phyloP scores from a whole-genome alignment of 2,888 invertebrate species.

The Polydrusus pterygomalis region DNA sequence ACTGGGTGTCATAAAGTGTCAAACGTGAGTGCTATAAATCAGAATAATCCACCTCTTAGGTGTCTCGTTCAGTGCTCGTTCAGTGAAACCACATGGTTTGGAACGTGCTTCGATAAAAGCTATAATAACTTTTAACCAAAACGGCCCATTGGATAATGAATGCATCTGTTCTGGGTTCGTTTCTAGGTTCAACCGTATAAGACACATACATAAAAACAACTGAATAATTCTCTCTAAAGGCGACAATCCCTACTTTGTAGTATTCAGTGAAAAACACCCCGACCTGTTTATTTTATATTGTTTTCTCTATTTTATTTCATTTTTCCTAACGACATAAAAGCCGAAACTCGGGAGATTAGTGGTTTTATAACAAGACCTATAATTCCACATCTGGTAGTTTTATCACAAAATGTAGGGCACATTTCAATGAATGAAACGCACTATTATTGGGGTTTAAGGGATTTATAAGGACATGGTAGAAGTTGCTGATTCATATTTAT shows the following conservation, averaged over 20 bases:
- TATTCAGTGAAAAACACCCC: background rate
- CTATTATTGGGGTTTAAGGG: background rate
- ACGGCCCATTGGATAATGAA: background rate
- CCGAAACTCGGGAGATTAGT: background rate
- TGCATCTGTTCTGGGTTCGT: background rate
- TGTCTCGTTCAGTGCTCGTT: too few relatives aligned
- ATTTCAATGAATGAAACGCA: background rate
- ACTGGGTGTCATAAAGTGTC: background rate
- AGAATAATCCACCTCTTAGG: background rate
- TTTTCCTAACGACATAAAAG: background rate
- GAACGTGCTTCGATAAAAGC: background rate
- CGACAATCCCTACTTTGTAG: too few relatives aligned
- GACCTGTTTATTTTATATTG: background rate
- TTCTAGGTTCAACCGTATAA: too few relatives aligned
- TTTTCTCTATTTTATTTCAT: background rate
- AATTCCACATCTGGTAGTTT: constrained; percentile 10
- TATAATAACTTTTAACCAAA: background rate
- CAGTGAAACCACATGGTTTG: background rate
- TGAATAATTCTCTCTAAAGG: too few relatives aligned
- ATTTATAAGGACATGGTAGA: background rate
- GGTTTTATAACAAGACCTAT: constrained; percentile 12
- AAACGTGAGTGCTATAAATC: background rate
- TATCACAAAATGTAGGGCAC: constrained; percentile 10
- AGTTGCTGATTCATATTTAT: constrained; percentile 1
- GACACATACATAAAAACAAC: too few relatives aligned